Conservation (phyloP, 2,888 invertebrate genomes). For the Dicyrtoma fusca region DNA sequence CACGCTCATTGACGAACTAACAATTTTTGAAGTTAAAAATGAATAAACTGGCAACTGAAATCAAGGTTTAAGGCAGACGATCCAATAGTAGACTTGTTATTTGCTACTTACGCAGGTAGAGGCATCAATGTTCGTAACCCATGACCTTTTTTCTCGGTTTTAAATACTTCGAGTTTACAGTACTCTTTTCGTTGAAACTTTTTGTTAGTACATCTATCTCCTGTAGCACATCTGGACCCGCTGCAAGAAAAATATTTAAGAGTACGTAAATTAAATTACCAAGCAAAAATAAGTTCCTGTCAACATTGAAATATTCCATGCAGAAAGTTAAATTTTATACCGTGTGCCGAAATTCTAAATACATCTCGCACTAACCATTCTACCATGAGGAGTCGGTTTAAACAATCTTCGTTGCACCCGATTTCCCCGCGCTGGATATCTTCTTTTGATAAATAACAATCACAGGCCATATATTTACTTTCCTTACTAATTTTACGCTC, state of each 20-base stretch:
- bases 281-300: too few species aligned
- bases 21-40: too few species aligned
- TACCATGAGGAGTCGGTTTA: constrained; percentile 96
- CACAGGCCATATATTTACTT: constrained; percentile 91
- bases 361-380: constrained; percentile 80
- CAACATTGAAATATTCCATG: too few species aligned
- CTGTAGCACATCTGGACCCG: constrained; percentile 86
- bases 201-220: constrained; percentile 90
- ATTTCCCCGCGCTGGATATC: constrained; percentile 80
- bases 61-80: too few species aligned
- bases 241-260: constrained; percentile 65
- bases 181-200: constrained; percentile 87
- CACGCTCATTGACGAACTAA: too few species aligned
- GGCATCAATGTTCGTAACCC: constrained; percentile 80
- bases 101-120: constrained; percentile 69
- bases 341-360: too few species aligned
- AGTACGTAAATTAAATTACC: constrained; percentile 30
- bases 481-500: constrained; percentile 79
- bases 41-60: too few species aligned
- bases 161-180: constrained; percentile 74
- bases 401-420: constrained; percentile 94
- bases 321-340: too few species aligned
- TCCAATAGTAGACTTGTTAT: not conserved
- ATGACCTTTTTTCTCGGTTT: constrained; percentile 91
- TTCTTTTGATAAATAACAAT: constrained; percentile 88